Evolutionary conservation across 2,797 vertebrate genomes (phyloP).

Genomic region (Chromobotia macracanthus): DNA sequence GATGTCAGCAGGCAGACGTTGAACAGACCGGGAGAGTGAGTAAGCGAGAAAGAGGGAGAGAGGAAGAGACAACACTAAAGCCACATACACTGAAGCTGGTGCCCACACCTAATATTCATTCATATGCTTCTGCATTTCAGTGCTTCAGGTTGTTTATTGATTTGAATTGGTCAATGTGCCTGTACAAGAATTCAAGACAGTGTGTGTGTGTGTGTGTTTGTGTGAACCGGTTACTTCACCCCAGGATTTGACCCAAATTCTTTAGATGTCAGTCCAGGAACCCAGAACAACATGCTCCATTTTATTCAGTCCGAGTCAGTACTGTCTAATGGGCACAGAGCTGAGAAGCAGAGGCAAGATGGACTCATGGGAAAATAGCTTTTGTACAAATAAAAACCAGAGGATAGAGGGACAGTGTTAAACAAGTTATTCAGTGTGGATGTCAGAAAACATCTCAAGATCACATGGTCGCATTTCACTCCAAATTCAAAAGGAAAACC

Average conservation of each 20-base stretch:
- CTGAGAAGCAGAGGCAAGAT: not conserved
- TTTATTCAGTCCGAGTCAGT: conserved; percentile 60
- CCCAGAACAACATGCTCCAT: conserved; percentile 47
- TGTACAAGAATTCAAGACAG: not conserved
- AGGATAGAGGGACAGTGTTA: not conserved
- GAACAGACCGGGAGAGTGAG: not conserved
- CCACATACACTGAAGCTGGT: not conserved
- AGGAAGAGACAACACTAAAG: not conserved
- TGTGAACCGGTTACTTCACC: conserved; percentile 34
- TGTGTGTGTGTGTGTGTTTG: not conserved
- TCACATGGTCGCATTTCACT: not conserved
- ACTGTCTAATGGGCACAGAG: not conserved
- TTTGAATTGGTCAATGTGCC: not conserved
- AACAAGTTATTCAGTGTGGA: not conserved
- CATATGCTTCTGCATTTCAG: not conserved
- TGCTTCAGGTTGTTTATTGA: not conserved
- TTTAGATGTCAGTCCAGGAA: conserved; percentile 53
- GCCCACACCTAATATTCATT: not conserved
- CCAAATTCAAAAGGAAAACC: not conserved
- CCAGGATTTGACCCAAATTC: conserved; percentile 55
- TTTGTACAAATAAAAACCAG: not conserved
- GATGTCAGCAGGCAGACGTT: not conserved
- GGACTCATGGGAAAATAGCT: conserved; percentile 29
- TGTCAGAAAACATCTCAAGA: no score
- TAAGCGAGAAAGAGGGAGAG: not conserved